Base-by-base conservation (phyloP, 2,113 vertebrate species). In the Anthoscopus minutus region DNA sequence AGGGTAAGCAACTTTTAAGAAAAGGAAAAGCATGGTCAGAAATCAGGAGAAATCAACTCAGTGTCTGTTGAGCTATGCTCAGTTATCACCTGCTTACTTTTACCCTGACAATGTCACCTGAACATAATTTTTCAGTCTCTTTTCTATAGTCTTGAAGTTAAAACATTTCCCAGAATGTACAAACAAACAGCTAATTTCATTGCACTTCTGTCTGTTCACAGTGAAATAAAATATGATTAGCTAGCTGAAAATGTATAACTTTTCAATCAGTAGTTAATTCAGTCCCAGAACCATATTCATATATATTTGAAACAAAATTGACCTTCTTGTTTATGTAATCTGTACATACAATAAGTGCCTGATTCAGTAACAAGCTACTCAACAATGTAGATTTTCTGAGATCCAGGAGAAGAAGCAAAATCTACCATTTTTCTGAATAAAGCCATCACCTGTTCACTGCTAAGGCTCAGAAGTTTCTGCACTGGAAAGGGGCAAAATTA, bases 151-250 rank as follows among this genome's bases (percentile, higher is more conserved):
- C 69, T 58, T 50, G 73, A 79, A 84, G 73, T 87, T 70, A 81
- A 95, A 82, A 65, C 31, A 23, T 87, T 90, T 89, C 53, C 65
- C 51, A 62, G 83, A 96, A 96, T 96, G 94, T 96, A 86, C 95
- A 96, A 96, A 96, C 96, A 96, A 97, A 93, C 71, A 84, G 73
- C 93, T 96, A 95, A 97, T 97, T 96, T 92, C 93, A 96, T 97
- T 97, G 92, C 94, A 84, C 81, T 96, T 71, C 92, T 95, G 88
- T 96, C 95, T 95, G 45, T 57, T n/a, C 8, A 71, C 65, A 91
- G 61, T 96, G 91, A 96, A 94, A 65, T 87, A 57, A 89, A 85
- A 89, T 82, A 60, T 84, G 94, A 92, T 81, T 94, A 96, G 88
- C 82, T 80, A 81, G 62, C 56, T 67, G 88, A 89, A 81, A 94